A percentile compares a stretch with the other conserved stretches of the same genome.
Conservation (phyloP, 2,888 invertebrate genomes). For the Drosophila pseudotakahashii region DNA sequence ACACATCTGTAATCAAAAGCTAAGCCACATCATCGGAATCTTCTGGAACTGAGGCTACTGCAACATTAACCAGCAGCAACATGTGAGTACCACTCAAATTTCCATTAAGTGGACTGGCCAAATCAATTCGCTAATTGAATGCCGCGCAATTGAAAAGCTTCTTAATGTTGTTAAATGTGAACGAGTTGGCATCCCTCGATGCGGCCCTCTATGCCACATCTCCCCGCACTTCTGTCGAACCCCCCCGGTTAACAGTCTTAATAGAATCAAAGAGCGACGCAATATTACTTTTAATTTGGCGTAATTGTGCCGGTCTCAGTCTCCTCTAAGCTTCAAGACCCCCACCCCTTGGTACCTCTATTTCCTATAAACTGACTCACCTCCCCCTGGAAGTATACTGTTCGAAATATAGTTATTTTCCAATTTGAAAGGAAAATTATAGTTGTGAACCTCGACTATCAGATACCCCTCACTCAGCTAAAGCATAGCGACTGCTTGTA, state of each 20-base stretch:
- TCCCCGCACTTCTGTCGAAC: not conserved
- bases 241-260: conserved; percentile 66
- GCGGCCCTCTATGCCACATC: not conserved
- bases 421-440: too few relatives aligned
- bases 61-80: conserved; percentile 30
- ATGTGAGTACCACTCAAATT: conserved; percentile 46
- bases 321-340: not conserved
- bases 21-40: not conserved
- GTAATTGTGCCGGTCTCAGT: conserved; percentile 59
- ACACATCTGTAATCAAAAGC: conserved; percentile 1
- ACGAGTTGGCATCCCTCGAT: conserved; percentile 42
- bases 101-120: conserved; percentile 40
- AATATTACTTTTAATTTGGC: conserved; percentile 70
- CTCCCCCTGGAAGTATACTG: conserved; percentile 3
- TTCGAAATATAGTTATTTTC: not conserved
- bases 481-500: too few relatives aligned
- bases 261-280: conserved; percentile 76
- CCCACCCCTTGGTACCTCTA: conserved; percentile 5
- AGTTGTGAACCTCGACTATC: too few relatives aligned
- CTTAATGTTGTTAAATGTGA: conserved; percentile 64
- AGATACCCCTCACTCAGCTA: too few relatives aligned
- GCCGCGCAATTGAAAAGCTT: conserved; percentile 67
- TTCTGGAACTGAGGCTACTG: not conserved
- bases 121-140: conserved; percentile 75
- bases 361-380: not conserved